Conservation (phyloP, 64 coral and sea anemone species). For the Trachythela sp. region DNA sequence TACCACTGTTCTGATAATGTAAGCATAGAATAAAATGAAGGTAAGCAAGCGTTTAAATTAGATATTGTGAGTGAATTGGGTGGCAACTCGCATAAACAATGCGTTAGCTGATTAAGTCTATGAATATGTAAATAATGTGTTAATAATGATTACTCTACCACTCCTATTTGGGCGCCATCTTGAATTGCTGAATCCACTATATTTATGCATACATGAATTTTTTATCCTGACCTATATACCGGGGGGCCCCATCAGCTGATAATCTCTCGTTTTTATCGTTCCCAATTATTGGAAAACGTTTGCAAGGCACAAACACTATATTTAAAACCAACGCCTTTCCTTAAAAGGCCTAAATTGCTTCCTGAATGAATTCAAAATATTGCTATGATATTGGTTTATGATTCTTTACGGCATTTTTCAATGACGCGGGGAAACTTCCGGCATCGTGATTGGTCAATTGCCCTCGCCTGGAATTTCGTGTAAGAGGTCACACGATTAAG, state of each 20-base stretch:
- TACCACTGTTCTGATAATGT: too few relatives aligned
- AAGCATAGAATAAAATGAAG: too few relatives aligned
- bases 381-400: not conserved
- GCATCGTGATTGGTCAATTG: not conserved
- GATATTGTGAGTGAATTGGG: too few relatives aligned
- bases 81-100: too few relatives aligned
- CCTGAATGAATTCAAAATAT: not conserved
- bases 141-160: not conserved
- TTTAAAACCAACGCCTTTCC: not conserved
- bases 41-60: too few relatives aligned
- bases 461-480: not conserved
- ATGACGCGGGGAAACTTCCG: constrained; percentile 10
- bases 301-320: not conserved
- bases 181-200: not conserved
- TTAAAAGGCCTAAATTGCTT: not conserved
- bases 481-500: not conserved
- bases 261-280: too few relatives aligned
- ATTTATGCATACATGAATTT: not conserved
- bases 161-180: not conserved
- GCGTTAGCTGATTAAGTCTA: too few relatives aligned
- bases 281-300: too few relatives aligned
- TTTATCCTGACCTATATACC: not conserved
- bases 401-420: not conserved
- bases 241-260: not conserved
- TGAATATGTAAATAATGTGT: too few relatives aligned